A percentile compares a stretch with the other conserved stretches of the same genome.
Conservation (phyloP, 2,113 vertebrate species). For the Terrapene triunguis region DNA sequence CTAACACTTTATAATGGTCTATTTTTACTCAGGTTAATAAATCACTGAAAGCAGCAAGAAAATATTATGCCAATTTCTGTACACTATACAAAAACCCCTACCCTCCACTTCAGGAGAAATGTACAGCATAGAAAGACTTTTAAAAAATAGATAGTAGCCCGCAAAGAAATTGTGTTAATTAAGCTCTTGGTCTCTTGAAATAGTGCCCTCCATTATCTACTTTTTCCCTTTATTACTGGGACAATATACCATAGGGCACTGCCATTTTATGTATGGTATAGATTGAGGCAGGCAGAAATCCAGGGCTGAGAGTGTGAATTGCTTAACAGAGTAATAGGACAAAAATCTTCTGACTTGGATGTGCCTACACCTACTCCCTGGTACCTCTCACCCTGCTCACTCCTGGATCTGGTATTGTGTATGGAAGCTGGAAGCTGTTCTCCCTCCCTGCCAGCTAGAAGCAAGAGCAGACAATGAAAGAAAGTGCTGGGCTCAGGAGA, state of each 20-base stretch:
- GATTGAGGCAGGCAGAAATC: neutral
- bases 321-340: neutral
- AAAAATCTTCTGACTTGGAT: neutral
- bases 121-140: slow-evolving; percentile 80
- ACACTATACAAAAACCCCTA: slow-evolving; percentile 85
- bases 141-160: slow-evolving; percentile 75
- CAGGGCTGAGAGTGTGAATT: neutral
- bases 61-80: slow-evolving; percentile 87
- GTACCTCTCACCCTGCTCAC: neutral
- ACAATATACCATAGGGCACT: neutral
- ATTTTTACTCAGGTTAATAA: slow-evolving; percentile 82
- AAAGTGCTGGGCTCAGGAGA: neutral
- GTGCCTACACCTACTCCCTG: neutral
- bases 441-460: neutral
- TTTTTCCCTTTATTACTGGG: slow-evolving; percentile 62
- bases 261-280: neutral
- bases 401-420: neutral
- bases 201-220: slow-evolving; percentile 36
- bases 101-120: slow-evolving; percentile 78
- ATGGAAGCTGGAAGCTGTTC: neutral
- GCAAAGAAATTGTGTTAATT: slow-evolving; percentile 58
- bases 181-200: slow-evolving; percentile 49
- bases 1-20: slow-evolving; percentile 83
- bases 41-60: slow-evolving; percentile 86
- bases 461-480: neutral